Conservation (phyloP, 1,140 invertebrate species). For the Ridgeia piscesae region DNA sequence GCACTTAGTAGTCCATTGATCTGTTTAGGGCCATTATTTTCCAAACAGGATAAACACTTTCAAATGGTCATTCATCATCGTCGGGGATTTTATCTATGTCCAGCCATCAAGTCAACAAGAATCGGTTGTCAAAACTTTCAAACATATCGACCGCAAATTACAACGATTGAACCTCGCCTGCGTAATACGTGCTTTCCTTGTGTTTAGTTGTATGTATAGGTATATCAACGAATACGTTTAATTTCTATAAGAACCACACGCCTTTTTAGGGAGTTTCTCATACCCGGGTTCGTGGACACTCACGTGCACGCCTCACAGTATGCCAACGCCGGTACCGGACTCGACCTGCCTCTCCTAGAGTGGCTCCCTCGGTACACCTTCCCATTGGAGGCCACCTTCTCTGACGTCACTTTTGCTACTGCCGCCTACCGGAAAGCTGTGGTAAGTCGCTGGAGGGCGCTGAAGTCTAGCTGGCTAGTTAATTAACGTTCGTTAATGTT, state of each 20-base stretch:
- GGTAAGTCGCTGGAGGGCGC: slow-evolving; percentile 62
- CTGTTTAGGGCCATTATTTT: too few species aligned
- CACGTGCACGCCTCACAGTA: slow-evolving; percentile 89
- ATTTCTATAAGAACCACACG: background rate
- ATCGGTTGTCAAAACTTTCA: background rate
- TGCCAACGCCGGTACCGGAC: slow-evolving; percentile 78
- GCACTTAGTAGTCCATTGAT: background rate
- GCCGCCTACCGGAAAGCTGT: slow-evolving; percentile 76
- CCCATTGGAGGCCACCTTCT: slow-evolving; percentile 76
- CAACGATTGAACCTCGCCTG: background rate
- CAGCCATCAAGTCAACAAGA: background rate
- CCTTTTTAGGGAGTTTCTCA: slow-evolving; percentile 68
- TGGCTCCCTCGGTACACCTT: slow-evolving; percentile 88
- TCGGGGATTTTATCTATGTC: background rate
- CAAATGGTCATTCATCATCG: background rate
- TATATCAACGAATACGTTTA: background rate
- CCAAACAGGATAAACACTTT: background rate
- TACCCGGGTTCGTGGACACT: slow-evolving; percentile 85
- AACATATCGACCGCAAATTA: background rate
- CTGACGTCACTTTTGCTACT: slow-evolving; percentile 70
- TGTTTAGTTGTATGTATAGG: too few species aligned
- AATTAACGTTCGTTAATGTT: background rate
- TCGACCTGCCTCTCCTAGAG: slow-evolving; percentile 76
- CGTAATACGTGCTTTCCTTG: background rate
- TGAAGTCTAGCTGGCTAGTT: background rate